Base-by-base conservation (phyloP, 2,797 vertebrate species). In the Novumbra hubbsi region DNA sequence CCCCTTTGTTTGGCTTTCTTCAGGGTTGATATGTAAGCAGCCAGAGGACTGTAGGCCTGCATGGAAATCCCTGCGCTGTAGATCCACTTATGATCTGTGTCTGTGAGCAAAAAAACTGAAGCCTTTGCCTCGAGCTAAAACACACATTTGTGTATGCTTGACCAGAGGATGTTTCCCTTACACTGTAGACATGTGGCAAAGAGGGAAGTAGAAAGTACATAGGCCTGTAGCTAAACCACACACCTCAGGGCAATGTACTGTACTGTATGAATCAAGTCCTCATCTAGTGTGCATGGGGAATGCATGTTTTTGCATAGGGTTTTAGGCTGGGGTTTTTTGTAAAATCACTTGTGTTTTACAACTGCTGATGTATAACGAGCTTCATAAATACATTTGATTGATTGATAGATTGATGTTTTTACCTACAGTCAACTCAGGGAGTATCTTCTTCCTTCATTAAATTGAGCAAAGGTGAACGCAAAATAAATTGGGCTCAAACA, bases 151-250 rank as follows among this genome's bases (percentile, higher is more conserved):
- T 21, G 55, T 62, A 12, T 62, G 12, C 27, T 28, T 62, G 57
- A 24, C 11, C 24, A 24, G 21, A 24, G 1, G 21, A 11, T 62
- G 12, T 62, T 62, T 62, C 24, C 24, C 57, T 28, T 62, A 28
- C 11, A 24, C 8, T 62, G 24, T 62, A 12, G 21, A 62, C 28
- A 21, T 62, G 15, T 62, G 57, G 27, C 57, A 62, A 5, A 4
- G 21, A 62, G 11, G 57, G 24, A 28, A 12, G 27, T 24, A 21
- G 12, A 28, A 12, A 62, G n/a, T 12, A 62, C 34, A 67, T 27
- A 2, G 17, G 12, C 48, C 69, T 28, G 48, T 24, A 30, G 49
- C 50, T 19, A 28, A 27, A 15, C 55, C 38, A 78, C 83, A 82
- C 80, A 82, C 21, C n/a, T 55, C n/a, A n/a, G 6, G 6, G 8